These are phyloP conservation scores for Synaphobranchus kaupii DNA, from an alignment of 2,797 vertebrate genomes.

Conservation along the genomic window DNA sequence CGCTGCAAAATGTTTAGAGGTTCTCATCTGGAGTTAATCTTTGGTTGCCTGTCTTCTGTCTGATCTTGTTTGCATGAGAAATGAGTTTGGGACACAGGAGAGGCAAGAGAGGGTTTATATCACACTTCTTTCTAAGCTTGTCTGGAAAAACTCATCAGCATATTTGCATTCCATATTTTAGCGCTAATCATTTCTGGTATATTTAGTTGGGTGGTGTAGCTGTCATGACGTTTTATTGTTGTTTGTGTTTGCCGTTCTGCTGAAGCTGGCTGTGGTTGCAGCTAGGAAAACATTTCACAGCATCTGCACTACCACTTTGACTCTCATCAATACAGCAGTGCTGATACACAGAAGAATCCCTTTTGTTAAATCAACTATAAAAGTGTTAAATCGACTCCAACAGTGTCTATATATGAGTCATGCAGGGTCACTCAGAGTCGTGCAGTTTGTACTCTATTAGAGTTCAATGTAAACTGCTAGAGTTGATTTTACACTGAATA, in stretches of 20 bases:
- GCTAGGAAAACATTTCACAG: not conserved
- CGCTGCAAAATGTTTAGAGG: constrained; percentile 72
- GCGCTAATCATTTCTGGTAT: not conserved
- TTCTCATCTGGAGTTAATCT: constrained; percentile 80
- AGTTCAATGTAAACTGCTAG: not conserved
- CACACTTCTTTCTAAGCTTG: not conserved
- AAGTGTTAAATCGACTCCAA: not conserved
- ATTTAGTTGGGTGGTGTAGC: not conserved
- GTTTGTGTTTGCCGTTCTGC: not conserved
- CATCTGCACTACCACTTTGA: not conserved
- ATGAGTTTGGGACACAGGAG: constrained; percentile 73
- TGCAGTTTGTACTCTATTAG: not conserved
- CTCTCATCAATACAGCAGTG: not conserved
- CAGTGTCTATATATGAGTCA: not conserved
- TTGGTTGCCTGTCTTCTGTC: constrained; percentile 76
- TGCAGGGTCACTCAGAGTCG: not conserved
- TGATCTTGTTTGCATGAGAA: constrained; percentile 78
- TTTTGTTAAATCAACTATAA: not conserved
- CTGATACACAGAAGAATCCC: not conserved
- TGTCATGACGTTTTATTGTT: constrained; percentile 1
- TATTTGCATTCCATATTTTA: constrained; percentile 15
- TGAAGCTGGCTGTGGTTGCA: not conserved
- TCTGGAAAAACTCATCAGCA: not conserved
- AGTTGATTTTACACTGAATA: not conserved
- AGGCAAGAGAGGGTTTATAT: constrained; percentile 48